Evolutionary conservation across 2,888 invertebrate genomes (phyloP).

Genomic region (Augiades crinisus): DNA sequence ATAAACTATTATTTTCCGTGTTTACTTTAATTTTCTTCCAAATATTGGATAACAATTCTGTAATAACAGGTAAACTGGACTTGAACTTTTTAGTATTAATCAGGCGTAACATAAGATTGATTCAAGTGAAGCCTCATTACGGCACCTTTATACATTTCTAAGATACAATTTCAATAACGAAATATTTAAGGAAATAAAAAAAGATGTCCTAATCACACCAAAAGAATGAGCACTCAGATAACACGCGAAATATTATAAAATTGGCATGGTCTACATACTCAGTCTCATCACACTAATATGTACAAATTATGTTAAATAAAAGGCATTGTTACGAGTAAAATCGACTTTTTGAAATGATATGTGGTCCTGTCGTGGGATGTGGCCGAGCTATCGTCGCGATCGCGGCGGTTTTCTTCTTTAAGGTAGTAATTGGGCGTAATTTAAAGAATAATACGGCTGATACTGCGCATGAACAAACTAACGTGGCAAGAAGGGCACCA

Average conservation of each 20-base stretch:
- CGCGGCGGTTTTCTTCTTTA: slow-evolving; percentile 79
- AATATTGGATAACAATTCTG: slow-evolving; percentile 27
- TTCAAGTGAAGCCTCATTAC: slow-evolving; percentile 47
- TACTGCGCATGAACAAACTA: slow-evolving; percentile 91
- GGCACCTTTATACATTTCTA: slow-evolving; percentile 25
- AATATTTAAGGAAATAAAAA: slow-evolving; percentile 20
- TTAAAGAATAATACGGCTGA: slow-evolving; percentile 93
- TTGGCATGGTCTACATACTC: slow-evolving; percentile 72
- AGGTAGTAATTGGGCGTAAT: slow-evolving; percentile 85
- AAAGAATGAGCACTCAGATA: slow-evolving; percentile 59
- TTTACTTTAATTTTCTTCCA: slow-evolving; percentile 20
- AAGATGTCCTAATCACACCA: slow-evolving; percentile 18
- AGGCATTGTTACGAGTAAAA: slow-evolving; percentile 83
- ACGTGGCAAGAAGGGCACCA: slow-evolving; percentile 89
- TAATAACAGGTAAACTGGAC: slow-evolving; percentile 19
- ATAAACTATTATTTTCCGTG: slow-evolving; percentile 10
- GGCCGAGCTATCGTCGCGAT: slow-evolving; percentile 71
- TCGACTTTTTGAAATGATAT: slow-evolving; percentile 81
- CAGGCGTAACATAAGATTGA: slow-evolving; percentile 26
- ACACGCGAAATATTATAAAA: slow-evolving; percentile 56
- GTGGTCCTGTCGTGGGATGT: slow-evolving; percentile 66
- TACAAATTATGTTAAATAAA: slow-evolving; percentile 70
- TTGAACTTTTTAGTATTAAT: slow-evolving; percentile 18
- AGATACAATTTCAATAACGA: slow-evolving; percentile 9
- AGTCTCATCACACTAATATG: slow-evolving; percentile 80